phyloP scores from a whole-genome alignment of 2,797 vertebrate species.

The Bradypodion pumilum region DNA sequence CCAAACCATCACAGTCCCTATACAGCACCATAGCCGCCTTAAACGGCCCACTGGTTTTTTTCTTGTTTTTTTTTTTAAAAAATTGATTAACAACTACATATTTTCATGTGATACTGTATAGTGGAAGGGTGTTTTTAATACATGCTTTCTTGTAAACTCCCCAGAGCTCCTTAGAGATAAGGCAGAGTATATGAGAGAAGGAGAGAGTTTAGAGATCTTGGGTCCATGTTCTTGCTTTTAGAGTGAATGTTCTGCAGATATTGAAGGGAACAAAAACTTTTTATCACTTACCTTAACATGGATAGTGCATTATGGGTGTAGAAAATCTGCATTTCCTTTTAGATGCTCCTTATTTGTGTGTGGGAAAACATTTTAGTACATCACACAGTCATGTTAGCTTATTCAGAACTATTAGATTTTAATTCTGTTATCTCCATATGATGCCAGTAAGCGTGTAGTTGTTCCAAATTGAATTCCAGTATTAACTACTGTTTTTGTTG shows the following conservation, averaged over 20 bases:
- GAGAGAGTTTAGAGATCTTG: background rate
- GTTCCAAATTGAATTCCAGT: background rate
- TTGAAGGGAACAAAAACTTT: background rate
- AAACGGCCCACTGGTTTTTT: background rate
- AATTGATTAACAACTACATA: background rate
- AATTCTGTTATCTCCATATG: background rate
- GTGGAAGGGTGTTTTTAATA: background rate
- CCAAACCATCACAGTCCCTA: too few species aligned
- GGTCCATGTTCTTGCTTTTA: background rate
- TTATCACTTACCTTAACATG: background rate
- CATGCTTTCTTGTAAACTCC: background rate
- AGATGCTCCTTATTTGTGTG: background rate
- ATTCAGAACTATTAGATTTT: background rate
- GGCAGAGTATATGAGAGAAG: background rate
- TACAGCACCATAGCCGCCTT: too few species aligned
- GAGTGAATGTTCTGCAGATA: background rate
- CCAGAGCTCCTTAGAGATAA: background rate
- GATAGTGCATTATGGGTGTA: background rate
- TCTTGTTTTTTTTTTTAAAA: background rate
- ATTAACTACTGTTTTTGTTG: background rate
- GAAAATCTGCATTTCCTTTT: background rate
- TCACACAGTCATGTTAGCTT: background rate
- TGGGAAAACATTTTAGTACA: background rate
- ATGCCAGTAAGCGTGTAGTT: background rate
- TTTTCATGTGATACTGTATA: background rate